A percentile compares a stretch with the other conserved stretches of the same genome.
phyloP scores from a whole-genome alignment of 2,888 invertebrate species.

The Galerucella nymphaeae region DNA sequence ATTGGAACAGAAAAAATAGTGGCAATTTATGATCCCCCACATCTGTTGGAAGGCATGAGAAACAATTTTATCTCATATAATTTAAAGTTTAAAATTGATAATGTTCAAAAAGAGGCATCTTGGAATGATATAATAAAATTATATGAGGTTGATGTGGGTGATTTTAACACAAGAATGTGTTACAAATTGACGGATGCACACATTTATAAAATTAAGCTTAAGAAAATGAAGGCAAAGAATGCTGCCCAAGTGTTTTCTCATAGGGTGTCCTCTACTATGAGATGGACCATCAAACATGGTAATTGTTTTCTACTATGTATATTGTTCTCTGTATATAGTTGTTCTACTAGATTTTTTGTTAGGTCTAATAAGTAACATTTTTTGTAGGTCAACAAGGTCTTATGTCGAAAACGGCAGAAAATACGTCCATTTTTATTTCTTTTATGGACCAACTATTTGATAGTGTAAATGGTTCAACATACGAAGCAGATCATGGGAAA shows the following conservation, averaged over 20 bases:
- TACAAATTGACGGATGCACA: not conserved
- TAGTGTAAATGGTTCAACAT: not conserved
- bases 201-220: conserved; percentile 1
- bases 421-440: not conserved
- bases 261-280: conserved; percentile 2
- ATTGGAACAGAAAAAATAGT: not conserved
- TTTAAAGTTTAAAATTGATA: not conserved
- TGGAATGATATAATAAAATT: conserved; percentile 5
- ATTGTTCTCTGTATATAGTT: not conserved
- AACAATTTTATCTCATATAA: not conserved
- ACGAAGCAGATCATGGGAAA: not conserved
- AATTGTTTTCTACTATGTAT: not conserved
- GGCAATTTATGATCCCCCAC: conserved; percentile 1
- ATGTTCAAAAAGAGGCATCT: conserved; percentile 8
- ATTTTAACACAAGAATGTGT: conserved; percentile 6
- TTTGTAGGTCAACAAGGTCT: too few species aligned
- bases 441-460: not conserved
- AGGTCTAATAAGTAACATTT: too few species aligned
- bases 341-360: too few species aligned
- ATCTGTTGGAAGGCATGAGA: not conserved
- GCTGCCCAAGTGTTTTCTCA: conserved; percentile 12
- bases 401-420: not conserved
- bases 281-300: conserved; percentile 9
- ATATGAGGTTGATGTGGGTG: conserved; percentile 2
- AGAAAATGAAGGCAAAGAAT: conserved; percentile 6